Conservation (phyloP, 2,113 vertebrate genomes). For the Cyanistes caeruleus region DNA sequence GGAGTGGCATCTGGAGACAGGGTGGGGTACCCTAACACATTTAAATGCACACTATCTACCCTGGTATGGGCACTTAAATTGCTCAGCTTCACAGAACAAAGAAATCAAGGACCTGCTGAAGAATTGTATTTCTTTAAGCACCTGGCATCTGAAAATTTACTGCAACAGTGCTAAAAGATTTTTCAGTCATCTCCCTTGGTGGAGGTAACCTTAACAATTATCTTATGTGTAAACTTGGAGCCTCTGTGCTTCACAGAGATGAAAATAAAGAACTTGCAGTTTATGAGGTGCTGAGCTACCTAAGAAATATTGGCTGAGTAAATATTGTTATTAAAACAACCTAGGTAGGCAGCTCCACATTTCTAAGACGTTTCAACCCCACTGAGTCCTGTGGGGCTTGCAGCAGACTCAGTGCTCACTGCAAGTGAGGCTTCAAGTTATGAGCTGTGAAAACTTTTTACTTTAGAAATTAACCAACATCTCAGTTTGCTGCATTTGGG, state of each 20-base stretch:
- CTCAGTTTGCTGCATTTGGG: neutral
- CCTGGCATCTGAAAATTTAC: neutral
- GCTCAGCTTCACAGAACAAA: neutral
- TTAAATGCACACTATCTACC: neutral
- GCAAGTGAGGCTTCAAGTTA: neutral
- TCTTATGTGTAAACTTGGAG: neutral
- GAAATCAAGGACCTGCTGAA: neutral
- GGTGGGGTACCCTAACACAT: too few species aligned
- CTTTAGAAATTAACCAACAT: neutral
- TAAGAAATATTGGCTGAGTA: neutral
- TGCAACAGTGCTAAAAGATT: neutral
- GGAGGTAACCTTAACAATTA: neutral
- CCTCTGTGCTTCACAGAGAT: neutral
- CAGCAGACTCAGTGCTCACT: accelerated
- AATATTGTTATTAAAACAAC: neutral
- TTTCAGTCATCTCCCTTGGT: neutral
- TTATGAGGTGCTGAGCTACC: neutral
- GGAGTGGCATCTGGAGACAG: neutral
- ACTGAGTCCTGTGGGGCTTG: neutral
- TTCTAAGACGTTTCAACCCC: neutral
- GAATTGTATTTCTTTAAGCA: neutral
- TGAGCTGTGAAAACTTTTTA: neutral
- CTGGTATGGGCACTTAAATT: neutral
- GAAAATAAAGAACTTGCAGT: neutral
- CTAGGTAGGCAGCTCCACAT: neutral